Conservation (phyloP, 64 coral and sea anemone species). For the Stichodactyla mertensii region DNA sequence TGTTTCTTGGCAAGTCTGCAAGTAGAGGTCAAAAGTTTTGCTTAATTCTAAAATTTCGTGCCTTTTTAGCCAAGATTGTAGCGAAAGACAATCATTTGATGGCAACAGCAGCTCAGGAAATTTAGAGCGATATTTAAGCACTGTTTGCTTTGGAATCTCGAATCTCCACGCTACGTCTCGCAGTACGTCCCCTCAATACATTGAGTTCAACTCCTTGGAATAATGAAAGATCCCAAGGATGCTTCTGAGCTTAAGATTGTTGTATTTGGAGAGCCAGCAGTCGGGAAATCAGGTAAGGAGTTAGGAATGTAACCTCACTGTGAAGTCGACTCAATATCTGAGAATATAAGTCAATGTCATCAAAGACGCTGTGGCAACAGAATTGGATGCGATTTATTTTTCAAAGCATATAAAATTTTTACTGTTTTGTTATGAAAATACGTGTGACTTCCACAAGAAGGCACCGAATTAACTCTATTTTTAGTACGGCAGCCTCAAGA, state of each 20-base stretch:
- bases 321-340: not conserved
- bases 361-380: too few species aligned
- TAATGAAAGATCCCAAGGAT: conserved; percentile 35
- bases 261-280: conserved; percentile 54
- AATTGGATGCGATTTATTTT: too few species aligned
- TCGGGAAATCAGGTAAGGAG: conserved; percentile 55
- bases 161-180: not conserved
- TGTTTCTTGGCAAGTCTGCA: not conserved
- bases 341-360: too few species aligned
- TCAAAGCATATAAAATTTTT: not conserved
- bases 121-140: not conserved
- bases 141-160: not conserved
- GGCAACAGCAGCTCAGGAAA: not conserved
- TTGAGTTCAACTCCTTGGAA: not conserved
- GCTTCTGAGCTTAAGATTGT: conserved; percentile 37
- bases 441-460: not conserved
- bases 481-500: not conserved
- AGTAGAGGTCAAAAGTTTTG: conserved; percentile 7
- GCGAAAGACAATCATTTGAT: not conserved
- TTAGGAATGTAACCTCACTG: not conserved
- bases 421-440: not conserved
- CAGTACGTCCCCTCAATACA: not conserved
- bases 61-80: not conserved
- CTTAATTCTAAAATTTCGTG: not conserved
- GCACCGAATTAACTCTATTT: not conserved